A percentile compares a stretch with the other conserved stretches of the same genome.
These are phyloP conservation scores for Molossus molossus DNA, from an alignment of 2,797 vertebrate genomes.

Conservation along the genomic window DNA sequence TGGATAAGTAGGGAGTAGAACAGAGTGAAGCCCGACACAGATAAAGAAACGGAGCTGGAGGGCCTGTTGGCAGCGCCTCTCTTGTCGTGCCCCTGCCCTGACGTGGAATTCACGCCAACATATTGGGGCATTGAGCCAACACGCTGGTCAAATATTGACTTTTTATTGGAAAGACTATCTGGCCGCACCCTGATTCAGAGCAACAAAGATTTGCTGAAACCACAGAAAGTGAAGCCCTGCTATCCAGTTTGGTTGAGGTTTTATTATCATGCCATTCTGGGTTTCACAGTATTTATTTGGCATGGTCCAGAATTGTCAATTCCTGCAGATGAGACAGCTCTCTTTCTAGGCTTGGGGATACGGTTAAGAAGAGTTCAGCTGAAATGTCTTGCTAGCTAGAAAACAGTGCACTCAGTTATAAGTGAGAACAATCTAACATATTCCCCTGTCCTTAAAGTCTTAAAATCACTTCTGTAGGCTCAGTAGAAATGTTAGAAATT, in stretches of 20 bases:
- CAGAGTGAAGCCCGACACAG: too few relatives aligned
- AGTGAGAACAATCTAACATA: not conserved
- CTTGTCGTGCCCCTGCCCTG: not conserved
- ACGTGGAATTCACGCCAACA: not conserved
- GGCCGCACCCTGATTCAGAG: constrained; percentile 35
- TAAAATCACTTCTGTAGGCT: not conserved
- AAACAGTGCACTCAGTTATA: not conserved
- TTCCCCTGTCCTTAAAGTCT: not conserved
- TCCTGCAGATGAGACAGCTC: not conserved
- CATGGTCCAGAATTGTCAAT: not conserved
- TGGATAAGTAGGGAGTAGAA: not conserved
- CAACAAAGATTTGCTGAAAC: not conserved
- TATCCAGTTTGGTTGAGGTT: not conserved
- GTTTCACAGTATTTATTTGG: constrained; percentile 35
- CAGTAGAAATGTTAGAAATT: not conserved
- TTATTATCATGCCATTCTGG: not conserved
- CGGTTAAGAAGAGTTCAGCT: not conserved
- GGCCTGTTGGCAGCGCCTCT: not conserved
- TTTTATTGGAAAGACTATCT: constrained; percentile 21
- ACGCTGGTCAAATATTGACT: constrained; percentile 46
- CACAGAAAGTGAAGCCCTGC: not conserved
- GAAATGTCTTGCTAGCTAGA: not conserved
- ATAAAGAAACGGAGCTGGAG: not conserved
- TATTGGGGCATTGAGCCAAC: not conserved
- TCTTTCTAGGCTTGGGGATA: constrained; percentile 53